Conservation (phyloP, 1,140 invertebrate genomes). For the Diprion similis region DNA sequence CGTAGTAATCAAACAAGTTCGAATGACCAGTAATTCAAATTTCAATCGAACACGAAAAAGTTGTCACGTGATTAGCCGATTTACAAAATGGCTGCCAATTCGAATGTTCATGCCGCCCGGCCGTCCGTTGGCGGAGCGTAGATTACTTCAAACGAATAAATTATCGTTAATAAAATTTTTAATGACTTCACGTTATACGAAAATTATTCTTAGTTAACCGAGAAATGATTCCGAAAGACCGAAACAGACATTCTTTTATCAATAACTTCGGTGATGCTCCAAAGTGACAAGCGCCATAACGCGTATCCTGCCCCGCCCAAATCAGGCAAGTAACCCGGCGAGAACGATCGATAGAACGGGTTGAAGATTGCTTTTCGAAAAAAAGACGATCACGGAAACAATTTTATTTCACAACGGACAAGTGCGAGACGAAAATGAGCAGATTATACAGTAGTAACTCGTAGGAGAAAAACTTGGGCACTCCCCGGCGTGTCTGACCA, state of each 20-base stretch:
- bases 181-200: not conserved
- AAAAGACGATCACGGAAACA: too few relatives aligned
- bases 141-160: not conserved
- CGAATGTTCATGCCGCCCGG: not conserved
- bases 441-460: too few relatives aligned
- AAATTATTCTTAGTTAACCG: not conserved
- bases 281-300: constrained; percentile 31
- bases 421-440: too few relatives aligned
- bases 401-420: too few relatives aligned
- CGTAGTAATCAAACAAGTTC: too few relatives aligned
- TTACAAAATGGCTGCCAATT: constrained; percentile 1
- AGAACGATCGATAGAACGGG: not conserved
- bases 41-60: too few relatives aligned
- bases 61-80: not conserved
- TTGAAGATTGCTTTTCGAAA: too few relatives aligned
- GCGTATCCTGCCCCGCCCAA: constrained; percentile 60
- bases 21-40: too few relatives aligned
- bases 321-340: constrained; percentile 40
- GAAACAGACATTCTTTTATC: not conserved
- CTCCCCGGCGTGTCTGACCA: too few relatives aligned
- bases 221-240: not conserved
- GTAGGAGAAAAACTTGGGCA: too few relatives aligned
- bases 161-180: not conserved
- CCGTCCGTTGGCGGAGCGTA: not conserved
- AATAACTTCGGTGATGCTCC: not conserved